Conservation (phyloP, 2,888 invertebrate species). For the Nycteola revayana region DNA sequence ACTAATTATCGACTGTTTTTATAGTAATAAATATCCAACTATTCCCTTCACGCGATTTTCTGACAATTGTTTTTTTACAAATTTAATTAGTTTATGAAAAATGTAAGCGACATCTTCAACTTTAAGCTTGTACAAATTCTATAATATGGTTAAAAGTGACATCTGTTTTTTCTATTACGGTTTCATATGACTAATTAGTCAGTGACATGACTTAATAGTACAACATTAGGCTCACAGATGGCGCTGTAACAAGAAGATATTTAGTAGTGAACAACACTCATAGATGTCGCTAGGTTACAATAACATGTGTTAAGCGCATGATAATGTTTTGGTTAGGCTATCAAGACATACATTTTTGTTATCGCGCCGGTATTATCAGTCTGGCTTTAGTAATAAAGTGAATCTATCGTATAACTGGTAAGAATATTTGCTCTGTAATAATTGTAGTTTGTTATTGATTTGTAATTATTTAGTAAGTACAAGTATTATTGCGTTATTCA, state of each 20-base stretch:
- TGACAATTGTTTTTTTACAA: too few relatives aligned
- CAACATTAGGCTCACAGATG: slow-evolving; percentile 12
- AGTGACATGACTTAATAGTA: neutral
- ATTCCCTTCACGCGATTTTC: too few relatives aligned
- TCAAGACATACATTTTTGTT: slow-evolving; percentile 15
- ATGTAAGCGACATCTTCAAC: too few relatives aligned
- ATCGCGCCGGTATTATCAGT: slow-evolving; percentile 17
- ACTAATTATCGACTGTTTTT: too few relatives aligned
- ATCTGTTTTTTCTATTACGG: too few relatives aligned
- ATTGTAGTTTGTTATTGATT: too few relatives aligned
- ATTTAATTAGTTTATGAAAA: too few relatives aligned
- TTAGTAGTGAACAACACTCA: neutral
- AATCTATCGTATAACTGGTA: slow-evolving; percentile 17
- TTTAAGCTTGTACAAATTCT: too few relatives aligned
- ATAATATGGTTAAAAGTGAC: too few relatives aligned
- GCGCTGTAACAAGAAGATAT: slow-evolving; percentile 2
- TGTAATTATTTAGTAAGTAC: too few relatives aligned
- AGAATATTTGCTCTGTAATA: slow-evolving; percentile 13
- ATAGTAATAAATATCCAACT: too few relatives aligned
- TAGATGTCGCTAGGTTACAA: neutral
- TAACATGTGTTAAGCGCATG: slow-evolving; percentile 11
- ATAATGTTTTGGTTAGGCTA: slow-evolving; percentile 25
- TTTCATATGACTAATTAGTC: neutral
- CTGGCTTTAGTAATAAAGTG: slow-evolving; percentile 12
- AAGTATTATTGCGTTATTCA: neutral